Evolutionary conservation across 2,797 vertebrate genomes (phyloP), one percentile per base, ranked within the genome.

Genomic region (Moxostoma hubbsi): DNA sequence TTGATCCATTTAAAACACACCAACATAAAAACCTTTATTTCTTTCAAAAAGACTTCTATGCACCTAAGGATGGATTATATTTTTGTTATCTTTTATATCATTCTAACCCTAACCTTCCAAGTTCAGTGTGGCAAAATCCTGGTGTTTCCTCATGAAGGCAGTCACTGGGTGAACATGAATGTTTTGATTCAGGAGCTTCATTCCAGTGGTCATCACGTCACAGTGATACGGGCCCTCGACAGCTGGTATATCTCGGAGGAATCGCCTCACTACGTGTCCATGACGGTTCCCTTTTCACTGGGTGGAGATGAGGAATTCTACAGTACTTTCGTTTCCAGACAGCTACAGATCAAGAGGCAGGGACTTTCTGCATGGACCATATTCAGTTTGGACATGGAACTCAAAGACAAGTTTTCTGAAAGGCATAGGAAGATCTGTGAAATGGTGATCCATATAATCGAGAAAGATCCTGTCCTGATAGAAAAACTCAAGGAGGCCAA

Each of bases 131-230:
- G 88, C 16, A 89, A 84, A 57, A 59, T 89, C 57, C 82, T 89
- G 54, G 88, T 89, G 64, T 89, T 85, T 53, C 88, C 88, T 1
- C 74, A 86, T 6, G 88, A 89, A 16, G 88, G 86, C 36, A 89
- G 88, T 83, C 88, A 89, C 68, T 89, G 88, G 88, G 59, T 89
- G n/a, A 89, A 84, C 79, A 85, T 89, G 86, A 85, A 81, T 1
- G 24, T 87, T 49, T 59, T 88, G 73, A 71, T 88, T 49, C 43
- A 81, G 62, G 84, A 81, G 61, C 75, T 88, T n/a, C 81, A 88
- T 55, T 68, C 15, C 8, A 81, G 66, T 24, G 86, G 86, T 9
- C 87, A 87, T 74, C 72, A 65, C 15, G 50, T 88, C 50, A 77
- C 83, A 0, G 85, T 88, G 16, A 68, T 88, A 1, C 73, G 86